A percentile compares a stretch with the other conserved stretches of the same genome.
Evolutionary conservation across 2,888 invertebrate species (phyloP).

Genomic region (Lacanobia oleracea): DNA sequence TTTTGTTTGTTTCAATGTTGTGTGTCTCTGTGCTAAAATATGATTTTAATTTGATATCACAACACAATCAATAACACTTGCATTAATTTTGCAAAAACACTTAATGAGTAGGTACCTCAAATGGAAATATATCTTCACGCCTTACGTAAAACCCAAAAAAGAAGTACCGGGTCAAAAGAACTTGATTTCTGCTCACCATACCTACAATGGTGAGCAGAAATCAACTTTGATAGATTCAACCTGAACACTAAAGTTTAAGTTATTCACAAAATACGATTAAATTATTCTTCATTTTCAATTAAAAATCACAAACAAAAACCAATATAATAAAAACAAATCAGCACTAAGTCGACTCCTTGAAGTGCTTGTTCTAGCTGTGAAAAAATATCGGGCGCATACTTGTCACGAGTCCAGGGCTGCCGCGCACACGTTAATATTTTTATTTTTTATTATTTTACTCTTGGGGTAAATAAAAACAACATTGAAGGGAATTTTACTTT

Average conservation of each 20-base stretch:
- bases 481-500: too few species aligned
- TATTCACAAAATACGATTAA: not conserved
- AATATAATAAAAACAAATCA: conserved; percentile 56
- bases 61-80: too few species aligned
- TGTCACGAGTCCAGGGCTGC: conserved; percentile 81
- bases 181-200: not conserved
- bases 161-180: not conserved
- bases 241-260: not conserved
- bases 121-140: too few species aligned
- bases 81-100: not conserved
- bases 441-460: conserved; percentile 74
- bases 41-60: too few species aligned
- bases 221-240: not conserved
- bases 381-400: conserved; percentile 90
- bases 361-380: conserved; percentile 80
- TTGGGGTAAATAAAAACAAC: too few species aligned
- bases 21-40: too few species aligned
- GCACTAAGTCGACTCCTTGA: conserved; percentile 73
- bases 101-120: too few species aligned
- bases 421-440: conserved; percentile 73
- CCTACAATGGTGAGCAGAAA: too few species aligned
- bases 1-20: too few species aligned
- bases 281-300: not conserved
- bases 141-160: not conserved
- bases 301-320: conserved; percentile 11